Conservation (phyloP, 2,113 vertebrate genomes). For the Centropristis striata region DNA sequence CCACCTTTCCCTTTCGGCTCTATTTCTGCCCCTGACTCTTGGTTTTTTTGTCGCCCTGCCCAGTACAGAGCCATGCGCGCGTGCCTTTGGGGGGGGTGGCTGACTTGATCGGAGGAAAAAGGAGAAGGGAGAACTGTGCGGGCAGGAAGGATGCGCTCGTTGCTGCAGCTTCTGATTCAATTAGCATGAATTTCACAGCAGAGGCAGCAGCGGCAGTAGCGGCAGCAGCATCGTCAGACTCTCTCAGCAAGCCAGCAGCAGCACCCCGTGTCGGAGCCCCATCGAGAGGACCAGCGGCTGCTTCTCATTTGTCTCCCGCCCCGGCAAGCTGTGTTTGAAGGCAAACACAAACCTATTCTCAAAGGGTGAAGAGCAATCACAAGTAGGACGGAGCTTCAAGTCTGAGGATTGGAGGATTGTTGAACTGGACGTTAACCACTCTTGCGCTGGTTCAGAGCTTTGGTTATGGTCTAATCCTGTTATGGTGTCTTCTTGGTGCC, state of each 20-base stretch:
- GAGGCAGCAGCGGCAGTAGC: constrained; percentile 70
- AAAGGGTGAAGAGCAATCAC: constrained; percentile 49
- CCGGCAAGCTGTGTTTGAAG: constrained; percentile 46
- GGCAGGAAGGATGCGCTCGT: constrained; percentile 79
- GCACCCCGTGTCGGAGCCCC: constrained; percentile 66
- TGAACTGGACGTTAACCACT: constrained; percentile 59
- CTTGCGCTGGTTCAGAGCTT: constrained; percentile 42
- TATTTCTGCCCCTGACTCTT: constrained; percentile 60
- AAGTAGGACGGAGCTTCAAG: constrained; percentile 61
- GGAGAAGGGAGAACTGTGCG: constrained; percentile 69
- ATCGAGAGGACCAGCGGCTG: constrained; percentile 56
- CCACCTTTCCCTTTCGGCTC: constrained; percentile 59
- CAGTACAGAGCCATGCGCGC: constrained; percentile 26
- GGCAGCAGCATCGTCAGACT: constrained; percentile 67
- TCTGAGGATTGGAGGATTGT: constrained; percentile 60
- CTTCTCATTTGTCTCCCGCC: constrained; percentile 48
- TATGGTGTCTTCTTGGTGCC: constrained; percentile 54
- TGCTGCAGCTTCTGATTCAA: constrained; percentile 85
- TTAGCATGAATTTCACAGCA: constrained; percentile 86
- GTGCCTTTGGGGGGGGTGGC: constrained; percentile 30
- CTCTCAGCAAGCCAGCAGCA: constrained; percentile 66
- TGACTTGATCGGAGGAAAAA: constrained; percentile 69
- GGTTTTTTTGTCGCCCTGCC: constrained; percentile 30
- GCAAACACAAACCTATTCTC: constrained; percentile 28
- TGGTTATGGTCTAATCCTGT: constrained; percentile 46